A percentile compares a stretch with the other conserved stretches of the same genome.
Conservation (phyloP, 2,888 invertebrate genomes). For the Ormyrus rosae region DNA sequence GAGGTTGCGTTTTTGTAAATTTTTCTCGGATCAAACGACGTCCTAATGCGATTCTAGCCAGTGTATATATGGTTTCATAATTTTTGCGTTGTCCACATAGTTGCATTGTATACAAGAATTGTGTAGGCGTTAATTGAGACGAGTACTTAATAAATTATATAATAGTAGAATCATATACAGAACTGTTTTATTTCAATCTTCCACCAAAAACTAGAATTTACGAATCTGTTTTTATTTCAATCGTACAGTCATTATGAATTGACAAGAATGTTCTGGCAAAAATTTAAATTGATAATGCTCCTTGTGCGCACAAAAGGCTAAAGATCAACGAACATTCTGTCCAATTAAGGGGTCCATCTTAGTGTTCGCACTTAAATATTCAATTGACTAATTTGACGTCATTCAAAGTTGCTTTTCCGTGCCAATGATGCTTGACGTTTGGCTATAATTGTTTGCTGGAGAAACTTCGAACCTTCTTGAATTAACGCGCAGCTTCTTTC, state of each 20-base stretch:
- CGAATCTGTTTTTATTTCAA: no score
- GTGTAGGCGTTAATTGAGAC: constrained; percentile 61
- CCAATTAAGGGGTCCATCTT: background rate
- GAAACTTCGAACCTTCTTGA: background rate
- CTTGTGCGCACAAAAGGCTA: no score
- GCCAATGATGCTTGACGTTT: background rate
- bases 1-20: constrained; percentile 28
- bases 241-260: background rate
- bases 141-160: constrained; percentile 63
- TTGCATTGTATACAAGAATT: constrained; percentile 51
- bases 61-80: constrained; percentile 41
- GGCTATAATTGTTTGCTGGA: no score
- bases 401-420: background rate
- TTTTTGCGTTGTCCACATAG: constrained; percentile 39
- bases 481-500: background rate
- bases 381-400: constrained; percentile 10
- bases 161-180: constrained; percentile 23
- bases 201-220: no score
- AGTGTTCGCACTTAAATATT: background rate
- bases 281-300: background rate
- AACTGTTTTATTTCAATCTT: no score
- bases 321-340: background rate
- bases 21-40: constrained; percentile 28
- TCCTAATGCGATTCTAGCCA: constrained; percentile 34
- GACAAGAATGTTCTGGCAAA: background rate